These are phyloP conservation scores for Calonectris borealis DNA, from an alignment of 2,113 vertebrate genomes.

Conservation along the genomic window DNA sequence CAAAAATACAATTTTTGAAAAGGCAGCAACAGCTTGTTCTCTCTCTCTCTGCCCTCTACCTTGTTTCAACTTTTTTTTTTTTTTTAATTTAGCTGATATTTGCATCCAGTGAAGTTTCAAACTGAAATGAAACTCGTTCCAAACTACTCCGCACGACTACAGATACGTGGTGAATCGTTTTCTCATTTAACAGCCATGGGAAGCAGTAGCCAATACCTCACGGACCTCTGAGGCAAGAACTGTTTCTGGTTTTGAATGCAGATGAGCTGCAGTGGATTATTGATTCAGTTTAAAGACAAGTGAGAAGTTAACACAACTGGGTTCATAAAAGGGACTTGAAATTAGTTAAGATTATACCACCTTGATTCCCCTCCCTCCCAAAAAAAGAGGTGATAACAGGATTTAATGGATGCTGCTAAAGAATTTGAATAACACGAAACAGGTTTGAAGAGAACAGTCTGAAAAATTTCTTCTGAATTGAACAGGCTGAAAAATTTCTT, in stretches of 20 bases:
- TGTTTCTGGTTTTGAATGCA: not conserved
- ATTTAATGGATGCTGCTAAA: not conserved
- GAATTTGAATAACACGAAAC: not conserved
- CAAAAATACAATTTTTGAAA: not conserved
- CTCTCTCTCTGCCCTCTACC: not conserved
- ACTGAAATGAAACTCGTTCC: not conserved
- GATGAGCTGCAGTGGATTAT: not conserved
- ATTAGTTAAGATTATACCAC: not conserved
- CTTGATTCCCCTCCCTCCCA: not conserved
- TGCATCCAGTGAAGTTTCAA: not conserved
- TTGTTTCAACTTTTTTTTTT: not conserved
- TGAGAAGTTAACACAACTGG: not conserved
- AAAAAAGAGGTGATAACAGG: not conserved
- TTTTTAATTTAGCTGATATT: not conserved
- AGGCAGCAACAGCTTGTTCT: not conserved
- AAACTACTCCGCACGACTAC: not conserved
- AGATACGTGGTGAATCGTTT: not conserved
- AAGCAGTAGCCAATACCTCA: not conserved
- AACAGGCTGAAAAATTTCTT: not conserved
- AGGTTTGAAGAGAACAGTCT: not conserved
- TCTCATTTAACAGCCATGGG: not conserved
- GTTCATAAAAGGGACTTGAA: not conserved
- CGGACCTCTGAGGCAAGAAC: constrained; percentile 38
- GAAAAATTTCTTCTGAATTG: not conserved
- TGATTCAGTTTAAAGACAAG: not conserved